phyloP scores from a whole-genome alignment of 2,797 vertebrate genomes.

The Molossus molossus region DNA sequence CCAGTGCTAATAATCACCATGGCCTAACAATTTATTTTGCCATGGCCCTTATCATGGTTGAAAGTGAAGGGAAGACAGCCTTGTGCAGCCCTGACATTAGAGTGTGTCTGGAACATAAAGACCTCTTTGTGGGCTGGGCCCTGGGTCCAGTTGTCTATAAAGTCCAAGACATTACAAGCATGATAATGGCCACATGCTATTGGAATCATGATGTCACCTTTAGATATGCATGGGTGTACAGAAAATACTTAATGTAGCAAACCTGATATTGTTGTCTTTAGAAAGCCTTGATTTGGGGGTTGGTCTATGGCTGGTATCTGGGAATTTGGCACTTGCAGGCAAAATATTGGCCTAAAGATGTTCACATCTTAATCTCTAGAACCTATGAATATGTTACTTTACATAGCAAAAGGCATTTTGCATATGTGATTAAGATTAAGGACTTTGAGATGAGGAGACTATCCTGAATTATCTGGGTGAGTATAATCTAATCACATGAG shows the following conservation, averaged over 20 bases:
- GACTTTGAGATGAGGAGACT: constrained; percentile 26
- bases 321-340: constrained; percentile 30
- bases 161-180: constrained; percentile 9
- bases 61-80: constrained; percentile 24
- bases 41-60: constrained; percentile 23
- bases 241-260: constrained; percentile 41
- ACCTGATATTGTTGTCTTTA: constrained; percentile 25
- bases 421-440: constrained; percentile 40
- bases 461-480: constrained; percentile 37
- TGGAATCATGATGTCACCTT: constrained; percentile 8
- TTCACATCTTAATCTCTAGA: neutral
- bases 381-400: constrained; percentile 47
- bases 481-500: constrained; percentile 29
- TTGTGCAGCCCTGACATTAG: neutral
- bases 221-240: neutral
- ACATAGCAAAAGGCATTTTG: constrained; percentile 28
- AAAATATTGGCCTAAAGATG: constrained; percentile 48
- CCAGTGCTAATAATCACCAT: constrained; percentile 8
- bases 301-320: constrained; percentile 1
- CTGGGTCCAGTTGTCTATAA: constrained; percentile 40
- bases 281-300: constrained; percentile 48
- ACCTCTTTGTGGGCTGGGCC: neutral
- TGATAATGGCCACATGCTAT: neutral
- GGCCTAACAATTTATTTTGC: constrained; percentile 27
- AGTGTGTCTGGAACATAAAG: neutral